Percentiles rank a stretch among this genome's conserved stretches.
These are phyloP conservation scores for Epirrhoe alternata DNA, from an alignment of 2,888 invertebrate species.

Conservation along the genomic window DNA sequence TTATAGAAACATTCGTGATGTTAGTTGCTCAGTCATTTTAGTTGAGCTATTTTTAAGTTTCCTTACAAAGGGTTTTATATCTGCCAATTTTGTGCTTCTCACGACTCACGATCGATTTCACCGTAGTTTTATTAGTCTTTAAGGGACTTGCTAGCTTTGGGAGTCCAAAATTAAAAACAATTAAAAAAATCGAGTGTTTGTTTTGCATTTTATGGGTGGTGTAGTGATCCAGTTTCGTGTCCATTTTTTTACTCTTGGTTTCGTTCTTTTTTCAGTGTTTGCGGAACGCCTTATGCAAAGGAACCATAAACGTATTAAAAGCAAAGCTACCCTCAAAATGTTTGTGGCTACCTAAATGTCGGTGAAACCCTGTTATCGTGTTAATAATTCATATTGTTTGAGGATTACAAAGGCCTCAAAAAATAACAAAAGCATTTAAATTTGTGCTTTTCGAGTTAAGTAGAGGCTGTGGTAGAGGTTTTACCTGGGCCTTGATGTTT, in stretches of 20 bases:
- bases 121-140: no score
- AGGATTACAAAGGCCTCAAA: slow-evolving; percentile 1
- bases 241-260: not conserved
- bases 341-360: not conserved
- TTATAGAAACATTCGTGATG: not conserved
- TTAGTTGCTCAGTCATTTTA: not conserved
- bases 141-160: no score
- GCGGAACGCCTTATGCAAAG: not conserved
- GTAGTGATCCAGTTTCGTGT: not conserved
- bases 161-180: not conserved
- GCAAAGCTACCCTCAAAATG: not conserved
- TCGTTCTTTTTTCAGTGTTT: not conserved
- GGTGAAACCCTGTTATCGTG: not conserved
- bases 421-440: not conserved
- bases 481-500: not conserved
- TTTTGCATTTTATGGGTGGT: no score
- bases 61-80: no score
- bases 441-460: not conserved
- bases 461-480: not conserved
- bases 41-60: no score
- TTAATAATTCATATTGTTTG: slow-evolving; percentile 1
- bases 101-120: no score
- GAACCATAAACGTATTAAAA: not conserved
- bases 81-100: no score
- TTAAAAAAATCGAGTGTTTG: no score